These are phyloP conservation scores for Propithecus coquereli DNA, from an alignment of 2,113 vertebrate species.

Conservation along the genomic window DNA sequence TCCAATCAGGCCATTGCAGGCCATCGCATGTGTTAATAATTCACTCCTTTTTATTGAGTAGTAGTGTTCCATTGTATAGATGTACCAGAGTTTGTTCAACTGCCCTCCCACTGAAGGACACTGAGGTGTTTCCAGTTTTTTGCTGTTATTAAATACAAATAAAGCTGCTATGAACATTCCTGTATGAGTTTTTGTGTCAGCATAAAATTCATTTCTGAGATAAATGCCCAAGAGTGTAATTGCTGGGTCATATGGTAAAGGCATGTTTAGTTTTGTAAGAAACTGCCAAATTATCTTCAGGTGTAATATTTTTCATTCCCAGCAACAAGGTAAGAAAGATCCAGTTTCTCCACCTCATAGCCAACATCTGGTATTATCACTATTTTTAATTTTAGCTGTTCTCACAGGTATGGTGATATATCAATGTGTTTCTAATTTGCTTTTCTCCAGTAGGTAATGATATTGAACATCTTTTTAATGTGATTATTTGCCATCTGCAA, in stretches of 20 bases:
- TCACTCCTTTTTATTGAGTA: background rate
- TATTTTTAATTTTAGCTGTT: background rate
- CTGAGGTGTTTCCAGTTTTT: background rate
- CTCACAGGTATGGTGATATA: background rate
- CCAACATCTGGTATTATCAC: background rate
- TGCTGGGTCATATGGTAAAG: background rate
- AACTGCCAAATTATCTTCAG: background rate
- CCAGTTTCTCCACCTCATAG: background rate
- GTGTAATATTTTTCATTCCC: background rate
- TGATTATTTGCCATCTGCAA: background rate
- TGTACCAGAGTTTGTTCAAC: background rate
- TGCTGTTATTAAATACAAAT: background rate
- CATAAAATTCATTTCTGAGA: background rate
- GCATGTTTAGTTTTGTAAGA: background rate
- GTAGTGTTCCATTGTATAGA: background rate
- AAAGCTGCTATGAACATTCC: background rate
- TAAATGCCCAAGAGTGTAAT: background rate
- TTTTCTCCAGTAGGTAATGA: background rate
- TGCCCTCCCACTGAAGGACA: background rate
- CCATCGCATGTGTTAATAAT: background rate
- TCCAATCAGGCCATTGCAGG: background rate
- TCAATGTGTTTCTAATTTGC: background rate
- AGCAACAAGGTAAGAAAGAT: background rate
- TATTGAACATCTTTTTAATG: background rate
- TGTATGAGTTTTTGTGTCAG: background rate